Evolutionary conservation across 2,888 invertebrate genomes (phyloP).

Genomic region (Yponomeuta evonymella): DNA sequence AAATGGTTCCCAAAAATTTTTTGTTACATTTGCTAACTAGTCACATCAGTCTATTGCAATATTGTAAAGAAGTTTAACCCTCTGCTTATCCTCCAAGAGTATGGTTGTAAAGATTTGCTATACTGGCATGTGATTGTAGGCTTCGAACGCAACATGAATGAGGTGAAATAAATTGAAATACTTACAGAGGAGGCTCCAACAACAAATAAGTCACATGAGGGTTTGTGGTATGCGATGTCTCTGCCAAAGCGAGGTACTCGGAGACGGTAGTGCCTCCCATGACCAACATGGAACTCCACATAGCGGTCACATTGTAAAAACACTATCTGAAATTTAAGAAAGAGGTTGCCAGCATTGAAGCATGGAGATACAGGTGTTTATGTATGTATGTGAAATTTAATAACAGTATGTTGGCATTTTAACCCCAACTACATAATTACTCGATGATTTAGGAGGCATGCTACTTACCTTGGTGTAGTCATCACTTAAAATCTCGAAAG

Average conservation of each 20-base stretch:
- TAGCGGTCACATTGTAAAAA: constrained; percentile 90
- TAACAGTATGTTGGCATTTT: not conserved
- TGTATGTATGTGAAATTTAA: not conserved
- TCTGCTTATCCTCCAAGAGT: too few species aligned
- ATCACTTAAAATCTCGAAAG: constrained; percentile 93
- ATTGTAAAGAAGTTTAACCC: too few species aligned
- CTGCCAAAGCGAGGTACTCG: constrained; percentile 97
- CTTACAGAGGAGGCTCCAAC: constrained; percentile 89
- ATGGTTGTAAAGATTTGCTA: too few species aligned
- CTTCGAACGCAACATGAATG: constrained; percentile 10
- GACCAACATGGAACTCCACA: constrained; percentile 96
- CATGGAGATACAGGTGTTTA: not conserved
- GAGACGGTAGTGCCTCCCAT: constrained; percentile 92
- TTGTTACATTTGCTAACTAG: not conserved
- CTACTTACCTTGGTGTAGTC: constrained; percentile 93
- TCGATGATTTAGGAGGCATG: not conserved
- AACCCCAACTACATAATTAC: not conserved
- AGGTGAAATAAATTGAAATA: constrained; percentile 22
- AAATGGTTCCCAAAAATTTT: not conserved
- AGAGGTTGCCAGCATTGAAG: constrained; percentile 15
- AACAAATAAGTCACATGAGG: constrained; percentile 93
- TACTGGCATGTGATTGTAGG: too few species aligned
- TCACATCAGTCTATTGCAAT: too few species aligned
- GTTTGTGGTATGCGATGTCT: constrained; percentile 92
- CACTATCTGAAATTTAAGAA: constrained; percentile 80